Evolutionary conservation across 2,113 vertebrate species (phyloP), one percentile per base, ranked within the genome.

Genomic region (human (Homo sapiens)): DNA sequence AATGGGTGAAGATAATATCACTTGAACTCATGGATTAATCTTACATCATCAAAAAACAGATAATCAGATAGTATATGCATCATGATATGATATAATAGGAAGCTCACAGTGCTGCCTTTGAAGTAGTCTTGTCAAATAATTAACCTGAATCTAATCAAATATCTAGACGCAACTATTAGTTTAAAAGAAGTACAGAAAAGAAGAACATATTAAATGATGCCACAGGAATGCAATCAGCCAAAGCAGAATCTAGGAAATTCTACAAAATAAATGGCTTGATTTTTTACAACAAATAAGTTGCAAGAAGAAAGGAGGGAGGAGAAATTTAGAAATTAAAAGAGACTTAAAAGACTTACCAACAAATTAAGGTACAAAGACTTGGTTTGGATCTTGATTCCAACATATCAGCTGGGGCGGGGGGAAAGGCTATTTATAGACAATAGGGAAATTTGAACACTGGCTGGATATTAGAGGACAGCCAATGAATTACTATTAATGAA

Each of bases 351-450:
- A 45, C 27, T 18, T 55, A 50, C 25, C 45, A 66, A 50, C 30
- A 64, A 89, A 70, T 35, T 83, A 48, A 27, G 50, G 0, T 84
- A 43, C 14, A 5, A 11, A 48, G 23, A 61, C 38, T 75, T 92
- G 79, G 32, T 93, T 85, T 81, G 57, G 38, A 79, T 89, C 25
- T 79, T 94, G 50, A 57, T 66, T 96, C 48, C 72, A 86, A 50
- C 11, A 18, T 57, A 80, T 18, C 25, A 90, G 6, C 35, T 73
- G 7, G 18, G 27, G 12, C 0, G 0, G 12, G 61, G 48, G n/a
- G 32, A 17, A 52, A 48, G 55, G 70, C 3, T n/a, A n/a, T 70
- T 83, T 76, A 45, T n/a, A 61, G 20, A 48, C n/a, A 73, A 86
- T 81, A 82, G 66, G 50, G 40, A 93, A 59, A 83, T 83, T 88